Conservation (phyloP, 2,113 vertebrate species). For the Oncorhynchus nerka region DNA sequence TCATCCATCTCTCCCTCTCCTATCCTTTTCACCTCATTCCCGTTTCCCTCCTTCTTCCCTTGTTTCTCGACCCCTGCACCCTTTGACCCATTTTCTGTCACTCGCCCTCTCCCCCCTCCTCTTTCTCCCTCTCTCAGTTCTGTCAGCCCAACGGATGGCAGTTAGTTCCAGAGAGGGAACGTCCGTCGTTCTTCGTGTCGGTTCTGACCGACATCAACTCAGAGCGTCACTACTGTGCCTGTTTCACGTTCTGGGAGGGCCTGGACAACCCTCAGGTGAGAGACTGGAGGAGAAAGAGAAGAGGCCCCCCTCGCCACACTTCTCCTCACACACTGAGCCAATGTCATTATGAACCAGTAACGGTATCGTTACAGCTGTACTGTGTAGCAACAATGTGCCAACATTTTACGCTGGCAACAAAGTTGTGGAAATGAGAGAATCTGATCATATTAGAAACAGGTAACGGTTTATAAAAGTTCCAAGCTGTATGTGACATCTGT, state of each 20-base stretch:
- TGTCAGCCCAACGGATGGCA: constrained; percentile 98
- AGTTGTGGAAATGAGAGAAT: too few species aligned
- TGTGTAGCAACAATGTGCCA: too few species aligned
- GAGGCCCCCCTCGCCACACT: background rate
- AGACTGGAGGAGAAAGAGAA: background rate
- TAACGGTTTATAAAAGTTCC: too few species aligned
- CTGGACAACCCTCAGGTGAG: constrained; percentile 82
- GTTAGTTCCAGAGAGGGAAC: constrained; percentile 82
- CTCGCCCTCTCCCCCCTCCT: background rate
- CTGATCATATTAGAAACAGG: too few species aligned
- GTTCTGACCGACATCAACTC: constrained; percentile 98
- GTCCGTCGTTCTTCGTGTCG: constrained; percentile 89
- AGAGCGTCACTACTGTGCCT: constrained; percentile 93
- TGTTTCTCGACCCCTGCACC: background rate
- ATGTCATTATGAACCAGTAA: too few species aligned
- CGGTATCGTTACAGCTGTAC: too few species aligned
- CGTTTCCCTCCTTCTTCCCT: background rate
- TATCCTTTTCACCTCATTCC: background rate
- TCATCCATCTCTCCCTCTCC: background rate
- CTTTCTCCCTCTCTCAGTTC: constrained; percentile 71
- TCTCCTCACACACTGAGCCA: background rate
- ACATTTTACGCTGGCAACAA: too few species aligned
- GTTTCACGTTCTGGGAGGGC: constrained; percentile 96
- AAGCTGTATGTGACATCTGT: too few species aligned
- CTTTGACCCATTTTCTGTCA: background rate